Conservation (phyloP, 2,888 invertebrate genomes). For the Synergus itoensis region DNA sequence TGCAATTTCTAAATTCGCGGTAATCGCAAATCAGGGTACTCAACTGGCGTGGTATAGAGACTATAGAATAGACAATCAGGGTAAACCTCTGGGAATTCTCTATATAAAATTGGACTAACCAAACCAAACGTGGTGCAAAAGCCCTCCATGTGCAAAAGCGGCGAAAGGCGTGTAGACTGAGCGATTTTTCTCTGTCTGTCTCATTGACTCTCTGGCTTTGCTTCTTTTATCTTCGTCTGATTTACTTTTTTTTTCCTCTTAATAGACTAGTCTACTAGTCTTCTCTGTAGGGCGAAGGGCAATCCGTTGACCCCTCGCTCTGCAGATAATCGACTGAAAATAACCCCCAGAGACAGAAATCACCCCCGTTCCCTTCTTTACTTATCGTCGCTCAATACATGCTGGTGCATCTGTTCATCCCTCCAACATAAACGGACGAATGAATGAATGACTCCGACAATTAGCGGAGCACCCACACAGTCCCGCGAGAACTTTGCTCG, state of each 20-base stretch:
- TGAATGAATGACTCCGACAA: constrained; percentile 70
- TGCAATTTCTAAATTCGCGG: constrained; percentile 38
- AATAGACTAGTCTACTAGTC: constrained; percentile 52
- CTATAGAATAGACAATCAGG: constrained; percentile 47
- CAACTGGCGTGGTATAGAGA: constrained; percentile 27
- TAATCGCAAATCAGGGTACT: constrained; percentile 41
- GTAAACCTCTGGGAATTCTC: constrained; percentile 53
- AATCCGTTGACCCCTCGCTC: constrained; percentile 53
- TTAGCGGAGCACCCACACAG: constrained; percentile 54
- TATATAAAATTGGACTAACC: constrained; percentile 52
- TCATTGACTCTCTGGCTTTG: constrained; percentile 47
- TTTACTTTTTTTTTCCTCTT: constrained; percentile 54
- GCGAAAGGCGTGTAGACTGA: constrained; percentile 51
- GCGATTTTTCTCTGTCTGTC: constrained; percentile 44
- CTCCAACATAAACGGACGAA: constrained; percentile 62
- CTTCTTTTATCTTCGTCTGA: constrained; percentile 57
- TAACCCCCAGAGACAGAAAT: constrained; percentile 73
- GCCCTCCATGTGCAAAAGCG: constrained; percentile 49
- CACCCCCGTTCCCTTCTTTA: constrained; percentile 38
- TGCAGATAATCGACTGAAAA: constrained; percentile 77
- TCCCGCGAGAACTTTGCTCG: constrained; percentile 52
- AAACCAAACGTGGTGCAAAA: constrained; percentile 48
- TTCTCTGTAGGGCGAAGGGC: constrained; percentile 50
- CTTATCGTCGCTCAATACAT: constrained; percentile 58
- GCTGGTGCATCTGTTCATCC: constrained; percentile 69